phyloP scores from a whole-genome alignment of 2,113 vertebrate species.

The Lampris incognitus region DNA sequence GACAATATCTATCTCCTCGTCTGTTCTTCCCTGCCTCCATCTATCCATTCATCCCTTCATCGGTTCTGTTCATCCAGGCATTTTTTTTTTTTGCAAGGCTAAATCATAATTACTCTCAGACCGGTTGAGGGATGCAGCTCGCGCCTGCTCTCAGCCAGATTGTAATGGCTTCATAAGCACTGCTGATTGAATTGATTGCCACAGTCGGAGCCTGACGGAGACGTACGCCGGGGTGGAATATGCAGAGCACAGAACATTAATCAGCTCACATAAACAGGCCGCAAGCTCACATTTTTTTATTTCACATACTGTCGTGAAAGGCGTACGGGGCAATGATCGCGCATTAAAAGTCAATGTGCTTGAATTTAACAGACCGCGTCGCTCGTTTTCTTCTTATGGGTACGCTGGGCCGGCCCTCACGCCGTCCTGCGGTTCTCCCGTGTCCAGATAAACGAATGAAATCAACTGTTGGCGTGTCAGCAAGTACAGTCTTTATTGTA shows the following conservation, averaged over 20 bases:
- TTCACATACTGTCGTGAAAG: slow-evolving; percentile 59
- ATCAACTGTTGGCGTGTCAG: background rate
- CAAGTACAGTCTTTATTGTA: background rate
- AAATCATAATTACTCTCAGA: slow-evolving; percentile 74
- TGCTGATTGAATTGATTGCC: slow-evolving; percentile 82
- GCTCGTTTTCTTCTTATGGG: background rate
- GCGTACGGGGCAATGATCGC: slow-evolving; percentile 41
- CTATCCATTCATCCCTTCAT: slow-evolving; percentile 32
- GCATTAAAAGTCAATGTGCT: background rate
- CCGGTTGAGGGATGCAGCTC: slow-evolving; percentile 71
- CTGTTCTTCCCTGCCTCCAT: slow-evolving; percentile 19
- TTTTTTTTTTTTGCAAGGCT: slow-evolving; percentile 51
- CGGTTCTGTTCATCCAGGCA: background rate
- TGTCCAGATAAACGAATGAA: background rate
- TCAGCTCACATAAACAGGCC: slow-evolving; percentile 64
- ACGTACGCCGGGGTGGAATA: slow-evolving; percentile 69
- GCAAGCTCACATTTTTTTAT: slow-evolving; percentile 55
- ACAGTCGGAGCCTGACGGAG: slow-evolving; percentile 77
- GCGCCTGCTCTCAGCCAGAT: slow-evolving; percentile 75
- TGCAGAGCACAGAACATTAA: slow-evolving; percentile 65
- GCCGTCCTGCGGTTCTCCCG: background rate
- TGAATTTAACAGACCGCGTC: slow-evolving; percentile 1
- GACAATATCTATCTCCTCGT: background rate
- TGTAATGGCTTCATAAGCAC: slow-evolving; percentile 80
- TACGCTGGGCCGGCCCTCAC: background rate